A percentile compares a stretch with the other conserved stretches of the same genome.
These are phyloP conservation scores for Papilio aristodemus DNA, from an alignment of 1,140 invertebrate species.

Conservation along the genomic window DNA sequence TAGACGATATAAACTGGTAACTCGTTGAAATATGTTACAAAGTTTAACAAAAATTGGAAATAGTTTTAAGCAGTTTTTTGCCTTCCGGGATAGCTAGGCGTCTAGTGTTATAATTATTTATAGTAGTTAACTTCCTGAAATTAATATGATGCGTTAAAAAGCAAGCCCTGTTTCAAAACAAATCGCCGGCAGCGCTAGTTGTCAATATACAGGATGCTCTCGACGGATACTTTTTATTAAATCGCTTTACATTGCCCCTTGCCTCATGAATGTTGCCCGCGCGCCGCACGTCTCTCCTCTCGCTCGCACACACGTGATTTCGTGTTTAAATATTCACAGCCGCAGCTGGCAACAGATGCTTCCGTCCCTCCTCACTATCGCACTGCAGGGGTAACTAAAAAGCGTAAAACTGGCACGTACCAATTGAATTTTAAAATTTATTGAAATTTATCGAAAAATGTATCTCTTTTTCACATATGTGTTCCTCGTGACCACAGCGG, in stretches of 20 bases:
- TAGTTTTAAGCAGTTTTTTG: too few relatives aligned
- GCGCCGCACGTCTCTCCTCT: too few relatives aligned
- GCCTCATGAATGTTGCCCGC: not conserved
- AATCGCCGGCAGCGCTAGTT: not conserved
- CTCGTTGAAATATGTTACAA: too few relatives aligned
- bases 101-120: too few relatives aligned
- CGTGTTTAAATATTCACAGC: conserved; percentile 35
- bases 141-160: not conserved
- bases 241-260: conserved; percentile 34
- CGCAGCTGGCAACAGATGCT: conserved; percentile 23
- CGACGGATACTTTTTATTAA: conserved; percentile 28
- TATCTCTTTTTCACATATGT: not conserved
- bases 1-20: too few relatives aligned
- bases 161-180: not conserved
- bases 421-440: conserved; percentile 16
- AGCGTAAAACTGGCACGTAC: not conserved
- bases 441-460: conserved; percentile 14
- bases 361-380: not conserved
- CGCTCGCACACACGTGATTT: conserved; percentile 33
- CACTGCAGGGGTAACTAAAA: conserved; percentile 10
- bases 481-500: not conserved
- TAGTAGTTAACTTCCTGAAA: not conserved
- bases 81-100: too few relatives aligned
- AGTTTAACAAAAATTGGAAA: too few relatives aligned
- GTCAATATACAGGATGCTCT: conserved; percentile 5